Evolutionary conservation across 2,888 invertebrate species (phyloP), one percentile per base, ranked within the genome.

Genomic region (Bursaphelenchus okinawaensis): DNA sequence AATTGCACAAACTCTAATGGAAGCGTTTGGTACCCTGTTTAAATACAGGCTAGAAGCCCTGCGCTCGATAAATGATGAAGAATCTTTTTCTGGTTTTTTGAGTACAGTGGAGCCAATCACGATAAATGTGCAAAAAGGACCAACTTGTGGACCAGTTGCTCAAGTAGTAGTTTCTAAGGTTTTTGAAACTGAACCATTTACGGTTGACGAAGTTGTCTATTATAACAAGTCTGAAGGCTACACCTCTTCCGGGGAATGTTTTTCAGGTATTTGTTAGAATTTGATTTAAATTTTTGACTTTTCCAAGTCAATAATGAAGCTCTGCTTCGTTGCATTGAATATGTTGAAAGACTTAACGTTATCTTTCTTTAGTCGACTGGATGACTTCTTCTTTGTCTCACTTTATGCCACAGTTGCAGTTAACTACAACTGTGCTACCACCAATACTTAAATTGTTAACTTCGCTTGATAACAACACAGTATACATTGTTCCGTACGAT

Each of bases 401-500:
- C n/a, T n/a, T n/a, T n/a, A n/a, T n/a, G n/a, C n/a, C n/a, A n/a
- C n/a, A n/a, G n/a, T n/a, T n/a, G n/a, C n/a, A n/a, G n/a, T n/a
- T n/a, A n/a, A n/a, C n/a, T n/a, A n/a, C n/a, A n/a, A n/a, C n/a
- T n/a, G n/a, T n/a, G n/a, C n/a, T n/a, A n/a, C n/a, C n/a, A n/a
- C n/a, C n/a, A n/a, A n/a, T n/a, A n/a, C n/a, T n/a, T n/a, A n/a
- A n/a, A n/a, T n/a, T n/a, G n/a, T n/a, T n/a, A n/a, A n/a, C n/a
- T n/a, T n/a, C n/a, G n/a, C n/a, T n/a, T n/a, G n/a, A n/a, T n/a
- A n/a, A n/a, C n/a, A n/a, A n/a, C n/a, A n/a, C 54, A 6, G 67
- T 68, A 4, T 23, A 74, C 52, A 52, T 80, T 12, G 68, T 80
- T 3, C 74, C 80, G 1, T 82, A 81, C 60, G 81, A 81, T 64